Base-by-base conservation (phyloP, 2,797 vertebrate species). In the Diplodus sargus region DNA sequence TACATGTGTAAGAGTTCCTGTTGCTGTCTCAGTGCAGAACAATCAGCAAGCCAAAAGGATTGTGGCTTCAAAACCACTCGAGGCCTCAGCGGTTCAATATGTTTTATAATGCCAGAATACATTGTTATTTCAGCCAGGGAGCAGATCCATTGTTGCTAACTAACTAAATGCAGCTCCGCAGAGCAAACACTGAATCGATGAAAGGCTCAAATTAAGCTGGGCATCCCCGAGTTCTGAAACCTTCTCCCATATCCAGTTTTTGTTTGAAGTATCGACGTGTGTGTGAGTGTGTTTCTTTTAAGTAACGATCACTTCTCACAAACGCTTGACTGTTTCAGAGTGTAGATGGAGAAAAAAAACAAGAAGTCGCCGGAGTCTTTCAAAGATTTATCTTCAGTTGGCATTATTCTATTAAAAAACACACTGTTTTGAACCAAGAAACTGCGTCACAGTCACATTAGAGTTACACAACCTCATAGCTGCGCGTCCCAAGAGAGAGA, bases 101-200 rank as follows among this genome's bases (percentile, higher is more conserved):
- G 62, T 85, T 85, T 85, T 78, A 83, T 76, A 62, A 66, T 74
- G 49, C 16, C 70, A 60, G 68, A 84, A 81, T 73, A 73, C 49
- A 70, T 20, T 81, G 70, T 79, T 52, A 87, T 87, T 82, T 74
- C 63, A 79, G 47, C 47, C 65, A 43, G 34, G 2, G 17, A 57
- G 58, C 74, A 73, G 28, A 82, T 78, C 63, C 74, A 72, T 85
- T 85, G 62, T 79, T 69, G 65, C 69, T 81, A 79, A 78, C 71
- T 66, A 85, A 84, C 74, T 82, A 78, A 83, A 85, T 70, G 81
- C 61, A 59, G 66, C 57, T 85, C 51, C 54, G 81, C 13, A 43
- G 77, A 76, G 79, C 59, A 74, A 75, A 68, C 74, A 45, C 49
- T 57, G 51, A 80, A 84, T 87, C 79, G 3, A 84, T 87, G 48